Evolutionary conservation across 2,888 invertebrate species (phyloP).

Genomic region (Ophion obscuratus): DNA sequence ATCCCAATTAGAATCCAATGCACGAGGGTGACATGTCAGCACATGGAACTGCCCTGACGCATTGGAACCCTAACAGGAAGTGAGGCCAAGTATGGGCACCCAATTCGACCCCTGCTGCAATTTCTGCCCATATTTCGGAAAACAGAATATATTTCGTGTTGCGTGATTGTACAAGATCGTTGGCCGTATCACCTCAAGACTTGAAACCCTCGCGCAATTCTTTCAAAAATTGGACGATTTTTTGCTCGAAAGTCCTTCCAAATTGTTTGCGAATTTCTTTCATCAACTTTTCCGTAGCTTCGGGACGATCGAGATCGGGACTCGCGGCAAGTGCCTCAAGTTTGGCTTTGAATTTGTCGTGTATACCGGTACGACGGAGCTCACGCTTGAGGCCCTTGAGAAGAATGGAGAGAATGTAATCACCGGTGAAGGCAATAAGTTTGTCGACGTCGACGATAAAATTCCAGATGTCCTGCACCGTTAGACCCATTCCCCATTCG

Average conservation of each 20-base stretch:
- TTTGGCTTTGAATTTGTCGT: slow-evolving; percentile 50
- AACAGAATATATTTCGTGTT: no score
- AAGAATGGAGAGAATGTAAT: slow-evolving; percentile 56
- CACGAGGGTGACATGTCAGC: no score
- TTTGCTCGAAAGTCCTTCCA: slow-evolving; percentile 51
- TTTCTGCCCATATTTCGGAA: no score
- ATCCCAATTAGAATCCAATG: no score
- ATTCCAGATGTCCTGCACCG: not conserved
- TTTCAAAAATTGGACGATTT: slow-evolving; percentile 52
- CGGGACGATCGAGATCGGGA: not conserved
- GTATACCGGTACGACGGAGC: slow-evolving; percentile 32
- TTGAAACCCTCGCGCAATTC: slow-evolving; percentile 20
- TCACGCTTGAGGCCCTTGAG: slow-evolving; percentile 44
- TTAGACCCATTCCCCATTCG: not conserved
- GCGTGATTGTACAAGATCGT: no score
- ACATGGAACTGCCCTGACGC: no score
- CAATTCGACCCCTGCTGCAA: no score
- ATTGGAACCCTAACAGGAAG: no score
- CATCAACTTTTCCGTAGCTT: slow-evolving; percentile 27
- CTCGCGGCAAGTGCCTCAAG: slow-evolving; percentile 35
- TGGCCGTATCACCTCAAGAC: not conserved
- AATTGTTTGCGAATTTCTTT: slow-evolving; percentile 55
- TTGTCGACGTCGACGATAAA: slow-evolving; percentile 4
- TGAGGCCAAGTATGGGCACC: no score
- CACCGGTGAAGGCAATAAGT: slow-evolving; percentile 33